These are phyloP conservation scores for Agonopterix alstromeriana DNA, from an alignment of 2,888 invertebrate species.

Conservation along the genomic window DNA sequence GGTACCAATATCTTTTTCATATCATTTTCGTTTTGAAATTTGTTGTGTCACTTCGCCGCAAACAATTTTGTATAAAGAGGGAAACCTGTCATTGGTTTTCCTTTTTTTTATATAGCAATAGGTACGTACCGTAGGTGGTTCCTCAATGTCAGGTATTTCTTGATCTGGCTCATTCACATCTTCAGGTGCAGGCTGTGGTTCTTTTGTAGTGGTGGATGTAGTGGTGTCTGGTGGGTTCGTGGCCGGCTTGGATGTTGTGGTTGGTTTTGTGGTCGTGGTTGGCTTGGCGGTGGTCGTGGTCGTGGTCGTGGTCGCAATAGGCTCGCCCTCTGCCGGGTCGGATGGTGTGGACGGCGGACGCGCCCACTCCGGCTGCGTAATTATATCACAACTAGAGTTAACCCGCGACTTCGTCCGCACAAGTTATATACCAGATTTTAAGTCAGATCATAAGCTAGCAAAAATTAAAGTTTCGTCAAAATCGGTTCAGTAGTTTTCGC, in stretches of 20 bases:
- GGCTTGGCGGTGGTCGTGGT: constrained; percentile 31
- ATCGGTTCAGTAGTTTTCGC: no score
- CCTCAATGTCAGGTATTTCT: constrained; percentile 25
- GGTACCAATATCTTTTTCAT: no score
- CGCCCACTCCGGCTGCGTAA: constrained; percentile 86
- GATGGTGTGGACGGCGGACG: constrained; percentile 83
- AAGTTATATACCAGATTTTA: no score
- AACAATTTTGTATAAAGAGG: no score
- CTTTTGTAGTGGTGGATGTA: constrained; percentile 20
- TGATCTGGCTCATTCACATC: constrained; percentile 3
- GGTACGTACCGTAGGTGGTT: constrained; percentile 38
- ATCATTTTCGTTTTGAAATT: no score
- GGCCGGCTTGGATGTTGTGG: constrained; percentile 20
- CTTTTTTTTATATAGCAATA: background rate
- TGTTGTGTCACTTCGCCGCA: no score
- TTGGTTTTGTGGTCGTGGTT: constrained; percentile 21
- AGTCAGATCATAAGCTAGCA: no score
- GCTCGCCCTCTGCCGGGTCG: constrained; percentile 69
- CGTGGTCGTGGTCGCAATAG: constrained; percentile 29
- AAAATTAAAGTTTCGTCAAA: no score
- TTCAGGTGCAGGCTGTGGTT: constrained; percentile 1
- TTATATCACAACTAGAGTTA: no score
- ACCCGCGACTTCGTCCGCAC: no score
- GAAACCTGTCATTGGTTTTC: background rate
- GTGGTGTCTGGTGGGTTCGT: constrained; percentile 21